Percentiles rank a stretch among this genome's conserved stretches.
phyloP scores from a whole-genome alignment of 2,113 vertebrate species.

The Alligator mississippiensis region DNA sequence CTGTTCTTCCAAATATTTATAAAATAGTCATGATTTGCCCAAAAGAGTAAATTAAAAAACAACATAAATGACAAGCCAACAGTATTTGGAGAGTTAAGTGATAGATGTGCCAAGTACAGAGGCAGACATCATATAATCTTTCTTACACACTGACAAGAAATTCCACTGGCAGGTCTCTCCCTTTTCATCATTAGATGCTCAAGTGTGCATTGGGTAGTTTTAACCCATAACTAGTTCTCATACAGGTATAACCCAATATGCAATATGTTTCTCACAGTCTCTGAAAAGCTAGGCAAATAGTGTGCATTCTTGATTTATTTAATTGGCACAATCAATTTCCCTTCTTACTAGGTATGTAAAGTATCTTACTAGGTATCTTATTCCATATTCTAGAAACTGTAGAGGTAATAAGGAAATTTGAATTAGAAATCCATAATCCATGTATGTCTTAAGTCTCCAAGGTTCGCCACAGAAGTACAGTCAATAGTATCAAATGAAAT shows the following conservation, averaged over 20 bases:
- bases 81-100: neutral
- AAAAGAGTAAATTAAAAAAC: neutral
- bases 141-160: neutral
- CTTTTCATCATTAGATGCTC: neutral
- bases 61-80: neutral
- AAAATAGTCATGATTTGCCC: neutral
- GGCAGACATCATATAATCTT: neutral
- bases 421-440: neutral
- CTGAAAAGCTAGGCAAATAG: neutral
- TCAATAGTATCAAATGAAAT: neutral
- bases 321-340: neutral
- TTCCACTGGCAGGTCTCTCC: neutral
- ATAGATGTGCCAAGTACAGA: neutral
- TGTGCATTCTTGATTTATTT: conserved; percentile 3
- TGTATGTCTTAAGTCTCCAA: neutral
- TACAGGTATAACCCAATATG: neutral
- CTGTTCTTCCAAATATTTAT: neutral
- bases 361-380: neutral
- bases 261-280: neutral
- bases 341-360: neutral
- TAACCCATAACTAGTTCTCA: neutral
- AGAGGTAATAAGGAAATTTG: neutral
- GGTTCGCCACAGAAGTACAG: neutral
- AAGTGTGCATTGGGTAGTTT: neutral
- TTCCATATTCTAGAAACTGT: neutral